These are phyloP conservation scores for Nesometra sesokonis DNA, from an alignment of 35 echinoderm and acorn worm genomes.

Conservation along the genomic window DNA sequence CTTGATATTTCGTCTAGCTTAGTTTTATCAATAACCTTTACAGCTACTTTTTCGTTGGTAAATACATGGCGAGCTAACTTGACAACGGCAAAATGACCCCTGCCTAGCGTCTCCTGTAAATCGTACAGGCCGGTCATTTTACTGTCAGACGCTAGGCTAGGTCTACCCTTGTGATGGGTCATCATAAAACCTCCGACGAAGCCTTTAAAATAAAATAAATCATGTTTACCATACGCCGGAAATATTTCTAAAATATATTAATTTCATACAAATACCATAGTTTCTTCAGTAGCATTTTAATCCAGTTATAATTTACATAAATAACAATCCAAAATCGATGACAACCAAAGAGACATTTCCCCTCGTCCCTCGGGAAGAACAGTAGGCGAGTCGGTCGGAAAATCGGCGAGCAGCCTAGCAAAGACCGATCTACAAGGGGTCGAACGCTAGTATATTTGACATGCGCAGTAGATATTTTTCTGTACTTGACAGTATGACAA, in stretches of 20 bases:
- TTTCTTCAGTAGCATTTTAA: neutral
- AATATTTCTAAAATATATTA: neutral
- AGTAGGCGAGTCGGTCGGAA: neutral
- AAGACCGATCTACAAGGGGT: too few relatives aligned
- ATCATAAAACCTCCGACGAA: neutral
- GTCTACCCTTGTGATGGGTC: neutral
- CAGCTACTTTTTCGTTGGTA: constrained; percentile 94
- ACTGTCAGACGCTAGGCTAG: constrained; percentile 20
- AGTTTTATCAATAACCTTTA: constrained; percentile 96
- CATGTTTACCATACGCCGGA: neutral
- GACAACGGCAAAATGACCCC: constrained; percentile 98
- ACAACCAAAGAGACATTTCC: neutral
- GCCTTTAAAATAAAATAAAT: neutral
- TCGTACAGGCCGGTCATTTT: constrained; percentile 97
- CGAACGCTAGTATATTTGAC: neutral
- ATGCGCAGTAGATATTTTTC: neutral
- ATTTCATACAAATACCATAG: neutral
- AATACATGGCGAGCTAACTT: constrained; percentile 93
- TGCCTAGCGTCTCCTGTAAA: constrained; percentile 82
- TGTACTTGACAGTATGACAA: neutral
- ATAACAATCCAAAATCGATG: neutral
- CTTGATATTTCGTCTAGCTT: constrained; percentile 85
- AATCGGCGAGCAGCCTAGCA: neutral
- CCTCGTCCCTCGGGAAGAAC: neutral
- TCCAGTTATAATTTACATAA: neutral